These are phyloP conservation scores for Nomada goodeniana DNA, from an alignment of 2,888 invertebrate species.

Conservation along the genomic window DNA sequence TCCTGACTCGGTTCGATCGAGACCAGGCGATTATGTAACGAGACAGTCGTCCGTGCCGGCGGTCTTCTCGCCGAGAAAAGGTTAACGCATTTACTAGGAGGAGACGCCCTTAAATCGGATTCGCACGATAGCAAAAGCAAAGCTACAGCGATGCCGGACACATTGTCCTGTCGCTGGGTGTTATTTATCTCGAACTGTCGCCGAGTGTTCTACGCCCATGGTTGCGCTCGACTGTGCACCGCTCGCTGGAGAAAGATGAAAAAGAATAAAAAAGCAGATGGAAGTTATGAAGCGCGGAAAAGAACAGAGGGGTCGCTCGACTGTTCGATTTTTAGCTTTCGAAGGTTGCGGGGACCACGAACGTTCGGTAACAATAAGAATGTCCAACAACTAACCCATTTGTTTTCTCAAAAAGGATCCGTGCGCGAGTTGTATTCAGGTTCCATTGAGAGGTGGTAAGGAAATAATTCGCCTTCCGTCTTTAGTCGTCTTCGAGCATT, in stretches of 20 bases:
- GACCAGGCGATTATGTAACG: constrained; percentile 55
- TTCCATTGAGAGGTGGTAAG: no score
- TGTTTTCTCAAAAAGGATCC: no score
- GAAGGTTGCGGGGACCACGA: no score
- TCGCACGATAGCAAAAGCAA: constrained; percentile 60
- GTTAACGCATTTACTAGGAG: constrained; percentile 54
- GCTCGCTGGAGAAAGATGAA: constrained; percentile 16
- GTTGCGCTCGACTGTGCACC: constrained; percentile 41
- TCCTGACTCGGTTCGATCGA: constrained; percentile 19
- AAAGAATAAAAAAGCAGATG: constrained; percentile 32
- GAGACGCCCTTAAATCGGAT: constrained; percentile 60
- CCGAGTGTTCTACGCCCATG: constrained; percentile 61
- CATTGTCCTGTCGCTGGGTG: constrained; percentile 71
- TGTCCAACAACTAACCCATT: no score
- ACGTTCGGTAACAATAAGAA: no score
- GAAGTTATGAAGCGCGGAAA: constrained; percentile 56
- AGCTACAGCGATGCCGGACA: constrained; percentile 62
- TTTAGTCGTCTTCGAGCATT: no score
- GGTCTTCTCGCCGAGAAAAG: constrained; percentile 44
- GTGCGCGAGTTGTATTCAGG: no score
- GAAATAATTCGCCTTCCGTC: no score
- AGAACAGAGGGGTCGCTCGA: constrained; percentile 32
- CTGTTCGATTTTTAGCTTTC: constrained; percentile 15
- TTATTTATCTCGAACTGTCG: constrained; percentile 73
- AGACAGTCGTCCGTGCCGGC: constrained; percentile 13